These are phyloP conservation scores for Patagioenas fasciata DNA, from an alignment of 2,113 vertebrate species.

Conservation along the genomic window DNA sequence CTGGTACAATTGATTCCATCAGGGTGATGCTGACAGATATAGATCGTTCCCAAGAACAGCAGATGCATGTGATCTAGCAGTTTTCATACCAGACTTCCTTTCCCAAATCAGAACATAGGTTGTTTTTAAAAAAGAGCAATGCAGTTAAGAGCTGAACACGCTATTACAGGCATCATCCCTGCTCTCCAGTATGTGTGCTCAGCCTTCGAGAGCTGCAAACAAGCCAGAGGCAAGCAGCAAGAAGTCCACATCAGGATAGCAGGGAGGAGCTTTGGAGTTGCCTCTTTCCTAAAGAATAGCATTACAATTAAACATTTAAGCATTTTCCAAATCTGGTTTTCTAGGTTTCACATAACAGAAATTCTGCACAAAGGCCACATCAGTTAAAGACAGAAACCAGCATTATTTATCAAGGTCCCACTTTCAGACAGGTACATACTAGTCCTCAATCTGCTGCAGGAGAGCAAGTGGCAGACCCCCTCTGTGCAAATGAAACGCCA, in stretches of 20 bases:
- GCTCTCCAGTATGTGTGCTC: rapidly evolving
- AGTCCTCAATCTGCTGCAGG: background rate
- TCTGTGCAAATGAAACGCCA: background rate
- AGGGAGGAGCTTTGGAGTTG: background rate
- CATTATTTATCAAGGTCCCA: rapidly evolving
- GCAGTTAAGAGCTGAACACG: background rate
- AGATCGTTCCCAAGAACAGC: background rate
- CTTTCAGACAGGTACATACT: background rate
- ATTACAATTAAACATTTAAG: background rate
- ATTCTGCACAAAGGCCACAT: background rate
- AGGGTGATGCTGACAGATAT: background rate
- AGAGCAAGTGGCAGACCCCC: background rate
- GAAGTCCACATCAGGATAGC: rapidly evolving
- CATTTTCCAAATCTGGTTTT: background rate
- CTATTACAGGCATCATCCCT: background rate
- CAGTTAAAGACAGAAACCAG: background rate
- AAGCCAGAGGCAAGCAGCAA: background rate
- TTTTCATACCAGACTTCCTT: background rate
- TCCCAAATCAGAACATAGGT: background rate
- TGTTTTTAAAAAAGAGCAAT: background rate
- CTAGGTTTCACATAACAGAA: background rate
- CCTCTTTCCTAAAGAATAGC: background rate
- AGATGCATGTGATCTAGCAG: background rate
- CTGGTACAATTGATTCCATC: background rate
- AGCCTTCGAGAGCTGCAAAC: background rate